A percentile compares a stretch with the other conserved stretches of the same genome.
These are phyloP conservation scores for Tympanoctomys barrerae DNA, from an alignment of 2,797 vertebrate genomes.

Conservation along the genomic window DNA sequence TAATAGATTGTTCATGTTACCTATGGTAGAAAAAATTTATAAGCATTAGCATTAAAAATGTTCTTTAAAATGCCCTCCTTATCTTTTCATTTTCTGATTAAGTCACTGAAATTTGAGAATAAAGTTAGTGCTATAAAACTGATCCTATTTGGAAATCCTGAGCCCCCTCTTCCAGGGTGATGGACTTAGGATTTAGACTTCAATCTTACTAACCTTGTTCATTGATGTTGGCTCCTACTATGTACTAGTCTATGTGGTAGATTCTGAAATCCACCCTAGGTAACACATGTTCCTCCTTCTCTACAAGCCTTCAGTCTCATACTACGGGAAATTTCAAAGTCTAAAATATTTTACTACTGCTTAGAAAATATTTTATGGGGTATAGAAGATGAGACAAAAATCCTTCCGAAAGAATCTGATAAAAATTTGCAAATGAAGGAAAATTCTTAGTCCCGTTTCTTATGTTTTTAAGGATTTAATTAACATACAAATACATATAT, in stretches of 20 bases:
- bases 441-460: background rate
- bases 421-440: background rate
- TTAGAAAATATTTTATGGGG: background rate
- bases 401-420: background rate
- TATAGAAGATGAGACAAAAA: background rate
- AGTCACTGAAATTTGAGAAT: background rate
- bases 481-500: rapidly evolving
- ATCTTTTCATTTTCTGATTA: background rate
- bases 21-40: background rate
- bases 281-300: background rate
- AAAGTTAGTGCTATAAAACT: background rate
- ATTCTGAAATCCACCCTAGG: background rate
- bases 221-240: background rate
- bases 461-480: background rate
- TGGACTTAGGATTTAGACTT: background rate
- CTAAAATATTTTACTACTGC: background rate
- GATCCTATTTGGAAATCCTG: background rate
- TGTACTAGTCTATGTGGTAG: background rate
- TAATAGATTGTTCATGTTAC: background rate
- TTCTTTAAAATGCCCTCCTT: background rate
- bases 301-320: background rate
- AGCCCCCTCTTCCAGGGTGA: background rate
- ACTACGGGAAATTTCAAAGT: background rate
- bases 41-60: background rate
- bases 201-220: background rate